phyloP scores from a whole-genome alignment of 2,888 invertebrate genomes.

The Chydorus sphaericus region DNA sequence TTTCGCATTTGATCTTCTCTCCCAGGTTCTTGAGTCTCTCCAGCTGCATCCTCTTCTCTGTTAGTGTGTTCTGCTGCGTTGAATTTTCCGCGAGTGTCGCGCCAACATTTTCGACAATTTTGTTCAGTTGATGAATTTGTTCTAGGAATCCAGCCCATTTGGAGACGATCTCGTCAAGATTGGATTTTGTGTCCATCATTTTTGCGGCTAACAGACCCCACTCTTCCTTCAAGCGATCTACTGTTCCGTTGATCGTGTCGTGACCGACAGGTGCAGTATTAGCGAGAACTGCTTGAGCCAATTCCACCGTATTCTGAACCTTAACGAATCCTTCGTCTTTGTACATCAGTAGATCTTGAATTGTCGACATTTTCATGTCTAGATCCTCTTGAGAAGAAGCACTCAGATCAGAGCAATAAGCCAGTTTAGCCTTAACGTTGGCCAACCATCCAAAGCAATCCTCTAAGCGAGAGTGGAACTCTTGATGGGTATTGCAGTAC shows the following conservation, averaged over 20 bases:
- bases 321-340: slow-evolving; percentile 86
- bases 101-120: slow-evolving; percentile 64
- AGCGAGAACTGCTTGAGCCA: slow-evolving; percentile 76
- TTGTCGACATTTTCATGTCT: slow-evolving; percentile 65
- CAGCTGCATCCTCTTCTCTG: slow-evolving; percentile 70
- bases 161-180: slow-evolving; percentile 73
- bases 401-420: slow-evolving; percentile 68
- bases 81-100: slow-evolving; percentile 53
- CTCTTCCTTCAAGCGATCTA: slow-evolving; percentile 70
- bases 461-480: slow-evolving; percentile 62
- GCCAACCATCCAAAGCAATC: slow-evolving; percentile 74
- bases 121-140: slow-evolving; percentile 69
- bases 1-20: slow-evolving; percentile 76
- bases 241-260: slow-evolving; percentile 63
- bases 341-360: slow-evolving; percentile 62
- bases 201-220: slow-evolving; percentile 76
- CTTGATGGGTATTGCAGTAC: slow-evolving; percentile 73
- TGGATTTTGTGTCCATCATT: slow-evolving; percentile 77
- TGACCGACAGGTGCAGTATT: slow-evolving; percentile 83
- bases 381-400: slow-evolving; percentile 70
- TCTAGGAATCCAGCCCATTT: slow-evolving; percentile 83
- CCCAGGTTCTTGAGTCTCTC: slow-evolving; percentile 72
- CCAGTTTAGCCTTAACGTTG: slow-evolving; percentile 64
- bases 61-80: slow-evolving; percentile 61
- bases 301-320: slow-evolving; percentile 74